A percentile compares a stretch with the other conserved stretches of the same genome.
Conservation (phyloP, 2,888 invertebrate genomes). For the Loripinus fragilis region DNA sequence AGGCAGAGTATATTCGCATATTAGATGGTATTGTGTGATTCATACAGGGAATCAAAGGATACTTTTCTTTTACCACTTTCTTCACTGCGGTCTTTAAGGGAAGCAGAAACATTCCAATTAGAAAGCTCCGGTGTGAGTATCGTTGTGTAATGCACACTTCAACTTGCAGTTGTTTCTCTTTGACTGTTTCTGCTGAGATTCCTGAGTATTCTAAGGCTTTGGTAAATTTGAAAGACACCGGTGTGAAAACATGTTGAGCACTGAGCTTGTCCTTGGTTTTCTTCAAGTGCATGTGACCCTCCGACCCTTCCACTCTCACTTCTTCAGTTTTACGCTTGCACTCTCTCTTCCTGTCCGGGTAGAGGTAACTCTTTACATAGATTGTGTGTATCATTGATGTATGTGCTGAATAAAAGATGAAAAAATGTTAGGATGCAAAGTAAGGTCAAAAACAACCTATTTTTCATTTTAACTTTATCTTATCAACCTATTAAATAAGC, state of each 20-base stretch:
- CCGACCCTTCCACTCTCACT: conserved; percentile 67
- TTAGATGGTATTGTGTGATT: conserved; percentile 76
- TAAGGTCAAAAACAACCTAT: too few species aligned
- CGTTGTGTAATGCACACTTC: conserved; percentile 79
- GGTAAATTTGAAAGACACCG: conserved; percentile 68
- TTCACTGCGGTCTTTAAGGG: conserved; percentile 75
- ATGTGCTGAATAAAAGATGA: conserved; percentile 70
- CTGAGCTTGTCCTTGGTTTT: conserved; percentile 32
- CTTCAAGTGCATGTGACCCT: conserved; percentile 56
- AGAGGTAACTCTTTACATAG: conserved; percentile 77
- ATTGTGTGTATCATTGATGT: conserved; percentile 79
- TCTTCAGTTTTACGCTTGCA: conserved; percentile 80
- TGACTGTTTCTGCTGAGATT: conserved; percentile 69
- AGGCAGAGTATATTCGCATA: conserved; percentile 78
- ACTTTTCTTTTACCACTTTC: conserved; percentile 74
- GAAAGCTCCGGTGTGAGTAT: conserved; percentile 71
- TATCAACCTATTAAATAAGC: too few species aligned
- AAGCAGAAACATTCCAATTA: conserved; percentile 76
- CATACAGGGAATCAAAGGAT: conserved; percentile 76
- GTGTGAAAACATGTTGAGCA: conserved; percentile 70
- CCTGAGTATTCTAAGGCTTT: conserved; percentile 76
- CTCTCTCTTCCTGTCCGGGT: conserved; percentile 76
- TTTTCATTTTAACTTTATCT: too few species aligned
- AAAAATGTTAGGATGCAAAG: too few species aligned
- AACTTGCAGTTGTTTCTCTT: conserved; percentile 71